phyloP scores from a whole-genome alignment of 2,888 invertebrate species.

The Drosophila leonis region DNA sequence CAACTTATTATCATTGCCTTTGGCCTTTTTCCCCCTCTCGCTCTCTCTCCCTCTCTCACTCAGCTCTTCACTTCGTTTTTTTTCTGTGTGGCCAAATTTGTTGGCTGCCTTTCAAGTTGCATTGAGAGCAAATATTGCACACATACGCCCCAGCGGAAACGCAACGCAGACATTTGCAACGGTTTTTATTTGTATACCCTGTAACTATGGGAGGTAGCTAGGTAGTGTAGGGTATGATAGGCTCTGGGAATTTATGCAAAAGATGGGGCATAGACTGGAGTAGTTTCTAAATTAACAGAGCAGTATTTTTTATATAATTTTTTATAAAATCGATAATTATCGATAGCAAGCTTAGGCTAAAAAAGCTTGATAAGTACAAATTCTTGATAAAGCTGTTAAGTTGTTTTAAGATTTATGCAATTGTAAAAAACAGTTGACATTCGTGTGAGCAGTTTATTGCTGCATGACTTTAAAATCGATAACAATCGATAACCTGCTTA shows the following conservation, averaged over 20 bases:
- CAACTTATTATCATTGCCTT: conserved; percentile 81
- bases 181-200: conserved; percentile 12
- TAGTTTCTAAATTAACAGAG: neutral
- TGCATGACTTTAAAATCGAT: neutral
- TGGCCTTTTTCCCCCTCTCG: conserved; percentile 21
- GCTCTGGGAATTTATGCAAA: neutral
- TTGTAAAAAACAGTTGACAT: neutral
- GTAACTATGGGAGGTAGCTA: neutral
- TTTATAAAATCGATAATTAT: neutral
- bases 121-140: conserved; percentile 58
- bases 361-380: neutral
- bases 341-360: neutral
- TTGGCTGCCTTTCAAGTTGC: conserved; percentile 77
- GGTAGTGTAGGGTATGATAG: neutral
- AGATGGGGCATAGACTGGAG: too few relatives aligned
- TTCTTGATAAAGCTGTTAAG: neutral
- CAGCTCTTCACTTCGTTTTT: neutral
- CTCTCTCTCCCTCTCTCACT: neutral
- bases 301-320: neutral
- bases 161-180: conserved; percentile 77
- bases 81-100: conserved; percentile 45
- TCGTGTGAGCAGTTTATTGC: neutral
- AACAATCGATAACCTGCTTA: neutral
- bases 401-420: neutral
- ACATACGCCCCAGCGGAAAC: conserved; percentile 71